phyloP scores from a whole-genome alignment of 2,113 vertebrate species.

The Glaucomys volans region DNA sequence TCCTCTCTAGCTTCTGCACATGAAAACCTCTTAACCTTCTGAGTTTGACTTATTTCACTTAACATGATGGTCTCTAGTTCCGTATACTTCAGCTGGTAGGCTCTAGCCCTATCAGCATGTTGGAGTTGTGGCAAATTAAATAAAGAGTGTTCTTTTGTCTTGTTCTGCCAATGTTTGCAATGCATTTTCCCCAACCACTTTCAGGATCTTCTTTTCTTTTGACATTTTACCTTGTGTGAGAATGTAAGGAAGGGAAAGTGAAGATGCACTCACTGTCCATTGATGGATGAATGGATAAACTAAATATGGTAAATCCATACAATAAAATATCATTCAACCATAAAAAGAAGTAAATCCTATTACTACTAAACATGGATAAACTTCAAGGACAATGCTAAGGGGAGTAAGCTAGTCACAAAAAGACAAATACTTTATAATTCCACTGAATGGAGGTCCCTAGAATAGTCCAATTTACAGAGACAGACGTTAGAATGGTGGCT shows the following conservation, averaged over 20 bases:
- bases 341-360: background rate
- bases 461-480: slow-evolving; percentile 3
- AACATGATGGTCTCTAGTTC: too few relatives aligned
- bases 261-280: background rate
- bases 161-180: background rate
- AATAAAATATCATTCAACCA: background rate
- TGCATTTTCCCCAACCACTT: background rate
- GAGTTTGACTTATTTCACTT: too few relatives aligned
- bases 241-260: background rate
- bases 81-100: background rate
- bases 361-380: background rate
- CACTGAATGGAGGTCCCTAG: background rate
- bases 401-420: background rate
- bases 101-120: background rate
- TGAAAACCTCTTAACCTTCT: too few relatives aligned
- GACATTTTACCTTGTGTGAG: background rate
- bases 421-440: slow-evolving; percentile 12
- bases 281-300: background rate
- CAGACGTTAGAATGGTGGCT: background rate
- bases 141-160: slow-evolving; percentile 13
- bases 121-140: slow-evolving; percentile 20
- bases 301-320: background rate
- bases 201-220: slow-evolving; percentile 19
- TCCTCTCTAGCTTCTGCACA: too few relatives aligned
- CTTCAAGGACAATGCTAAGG: background rate